Evolutionary conservation across 92 coral and sea anemone genomes (phyloP).

Genomic region (Porites rus): DNA sequence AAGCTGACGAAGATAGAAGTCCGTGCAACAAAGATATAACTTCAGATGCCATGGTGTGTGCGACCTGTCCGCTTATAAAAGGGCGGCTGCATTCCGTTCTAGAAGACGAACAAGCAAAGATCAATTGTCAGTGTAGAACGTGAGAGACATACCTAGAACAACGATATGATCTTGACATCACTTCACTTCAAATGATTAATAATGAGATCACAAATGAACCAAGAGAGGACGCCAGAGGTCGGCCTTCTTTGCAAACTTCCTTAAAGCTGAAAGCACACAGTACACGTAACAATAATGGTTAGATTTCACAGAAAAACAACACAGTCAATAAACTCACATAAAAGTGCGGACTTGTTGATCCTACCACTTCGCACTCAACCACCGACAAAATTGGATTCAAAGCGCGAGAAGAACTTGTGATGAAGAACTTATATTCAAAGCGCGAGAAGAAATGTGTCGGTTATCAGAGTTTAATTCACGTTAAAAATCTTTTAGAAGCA

Average conservation of each 20-base stretch:
- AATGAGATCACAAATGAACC: no score
- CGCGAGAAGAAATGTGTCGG: no score
- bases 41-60: conserved; percentile 97
- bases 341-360: background rate
- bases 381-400: no score
- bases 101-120: background rate
- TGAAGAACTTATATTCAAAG: no score
- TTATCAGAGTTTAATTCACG: no score
- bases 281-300: background rate
- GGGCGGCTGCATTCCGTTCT: conserved; percentile 89
- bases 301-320: background rate
- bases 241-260: no score
- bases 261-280: background rate
- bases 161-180: no score
- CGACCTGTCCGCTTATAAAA: conserved; percentile 94
- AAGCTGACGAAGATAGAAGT: conserved; percentile 61
- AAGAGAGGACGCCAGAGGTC: no score
- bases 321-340: background rate
- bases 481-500: no score
- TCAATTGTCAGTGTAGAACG: background rate
- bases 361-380: background rate
- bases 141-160: background rate
- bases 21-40: conserved; percentile 87
- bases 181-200: no score
- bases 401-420: no score